These are phyloP conservation scores for Calameuta pallipes DNA, from an alignment of 2,888 invertebrate genomes.

Conservation along the genomic window DNA sequence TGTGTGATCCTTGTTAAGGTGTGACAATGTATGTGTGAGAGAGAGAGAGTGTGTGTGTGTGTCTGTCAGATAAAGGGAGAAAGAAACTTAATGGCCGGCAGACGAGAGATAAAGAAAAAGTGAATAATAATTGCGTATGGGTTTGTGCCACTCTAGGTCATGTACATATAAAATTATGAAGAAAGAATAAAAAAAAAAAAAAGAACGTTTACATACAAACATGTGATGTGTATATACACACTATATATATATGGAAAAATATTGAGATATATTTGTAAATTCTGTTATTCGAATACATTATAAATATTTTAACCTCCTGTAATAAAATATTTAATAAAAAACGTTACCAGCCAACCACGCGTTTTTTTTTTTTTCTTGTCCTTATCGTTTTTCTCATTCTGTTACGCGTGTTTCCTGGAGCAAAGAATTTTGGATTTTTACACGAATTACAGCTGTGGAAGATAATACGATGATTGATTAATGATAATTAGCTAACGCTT, in stretches of 20 bases:
- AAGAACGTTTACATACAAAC: conserved; percentile 48
- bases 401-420: too few species aligned
- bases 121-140: conserved; percentile 41
- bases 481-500: too few species aligned
- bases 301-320: conserved; percentile 65
- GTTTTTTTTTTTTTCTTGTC: too few species aligned
- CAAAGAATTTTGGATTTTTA: too few species aligned
- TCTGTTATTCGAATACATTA: conserved; percentile 63
- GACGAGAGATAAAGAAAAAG: conserved; percentile 25
- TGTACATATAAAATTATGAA: conserved; percentile 53
- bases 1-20: conserved; percentile 3
- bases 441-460: too few species aligned
- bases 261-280: conserved; percentile 65
- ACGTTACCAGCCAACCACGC: conserved; percentile 58
- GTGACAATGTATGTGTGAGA: conserved; percentile 18
- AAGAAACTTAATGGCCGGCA: conserved; percentile 11
- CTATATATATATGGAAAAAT: conserved; percentile 45
- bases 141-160: conserved; percentile 57
- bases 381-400: too few species aligned
- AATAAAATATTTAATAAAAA: conserved; percentile 64
- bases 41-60: conserved; percentile 14
- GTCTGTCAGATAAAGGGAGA: conserved; percentile 19
- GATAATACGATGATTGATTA: too few species aligned
- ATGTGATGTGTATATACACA: conserved; percentile 58
- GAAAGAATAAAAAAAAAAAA: conserved; percentile 15